A percentile compares a stretch with the other conserved stretches of the same genome.
phyloP scores from a whole-genome alignment of 2,113 vertebrate genomes.

The Cettia cetti region DNA sequence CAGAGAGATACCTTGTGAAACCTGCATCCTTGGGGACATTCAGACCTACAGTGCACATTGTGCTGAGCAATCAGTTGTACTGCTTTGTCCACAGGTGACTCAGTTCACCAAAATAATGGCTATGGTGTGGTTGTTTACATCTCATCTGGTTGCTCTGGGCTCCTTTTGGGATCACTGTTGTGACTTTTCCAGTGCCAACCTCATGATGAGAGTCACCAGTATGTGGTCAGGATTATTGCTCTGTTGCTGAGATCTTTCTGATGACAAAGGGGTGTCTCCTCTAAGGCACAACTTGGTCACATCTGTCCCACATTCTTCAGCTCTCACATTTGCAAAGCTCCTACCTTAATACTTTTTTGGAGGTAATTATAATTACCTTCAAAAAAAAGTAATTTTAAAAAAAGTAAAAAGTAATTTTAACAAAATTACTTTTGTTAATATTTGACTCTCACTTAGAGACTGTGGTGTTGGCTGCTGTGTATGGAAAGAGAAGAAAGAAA shows the following conservation, averaged over 20 bases:
- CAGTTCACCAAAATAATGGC: not conserved
- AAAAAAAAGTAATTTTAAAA: too few relatives aligned
- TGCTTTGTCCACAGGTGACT: not conserved
- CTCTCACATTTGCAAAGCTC: not conserved
- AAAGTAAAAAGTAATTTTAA: too few relatives aligned
- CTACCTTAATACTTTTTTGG: not conserved
- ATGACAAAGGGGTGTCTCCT: not conserved
- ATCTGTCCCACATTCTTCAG: not conserved
- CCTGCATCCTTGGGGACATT: not conserved
- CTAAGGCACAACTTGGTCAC: not conserved
- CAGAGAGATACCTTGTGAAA: not conserved
- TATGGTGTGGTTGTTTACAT: not conserved
- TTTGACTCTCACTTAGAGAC: not conserved
- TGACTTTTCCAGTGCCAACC: not conserved
- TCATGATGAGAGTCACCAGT: not conserved
- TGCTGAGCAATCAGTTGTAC: not conserved
- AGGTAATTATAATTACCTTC: not conserved
- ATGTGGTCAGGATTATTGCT: not conserved
- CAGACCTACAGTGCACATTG: not conserved
- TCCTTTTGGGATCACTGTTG: not conserved
- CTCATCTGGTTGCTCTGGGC: not conserved
- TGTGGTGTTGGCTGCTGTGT: not conserved
- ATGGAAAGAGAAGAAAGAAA: conserved; percentile 10
- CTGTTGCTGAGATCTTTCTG: not conserved
- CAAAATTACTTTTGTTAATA: not conserved